Evolutionary conservation across 2,888 invertebrate species (phyloP), one percentile per base, ranked within the genome.

Genomic region (Aethes cnicana): DNA sequence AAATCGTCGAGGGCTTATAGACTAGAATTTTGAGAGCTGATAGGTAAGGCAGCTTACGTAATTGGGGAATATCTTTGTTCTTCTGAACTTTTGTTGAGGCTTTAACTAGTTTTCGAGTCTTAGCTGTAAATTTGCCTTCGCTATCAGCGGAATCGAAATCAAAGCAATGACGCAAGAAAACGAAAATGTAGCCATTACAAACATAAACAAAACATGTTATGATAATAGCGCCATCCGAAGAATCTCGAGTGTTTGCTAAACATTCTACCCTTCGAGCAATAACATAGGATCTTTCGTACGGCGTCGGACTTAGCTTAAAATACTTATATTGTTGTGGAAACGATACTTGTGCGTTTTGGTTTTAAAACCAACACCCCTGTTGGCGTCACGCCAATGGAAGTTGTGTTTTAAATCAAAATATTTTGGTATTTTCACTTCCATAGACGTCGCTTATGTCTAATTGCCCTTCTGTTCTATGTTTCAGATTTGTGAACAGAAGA

Each of bases 351-450:
- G 73, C 77, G 82, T 81, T 82, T n/a, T 81, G 79, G 81, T 81
- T 81, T 77, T 72, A 70, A 64, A 87, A 87, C 88, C 89, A 88
- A 89, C 88, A 89, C 89, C 89, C 89, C 89, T 86, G 64, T 74
- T 87, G 89, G 89, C 89, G 84, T 84, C 74, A 74, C 81, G 89
- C 78, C 84, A 80, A 71, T 87, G 83, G 85, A 88, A 87, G 86
- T 78, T 84, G 78, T 74, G 73, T 68, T 68, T 67, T 67, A 64
- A 66, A 69, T 55, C 62, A 68, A 71, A 49, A 54, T 55, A 58
- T 58, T 64, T 64, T 25, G 36, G 18, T 25, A 48, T 30, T 25
- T 64, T 83, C 83, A 77, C 88, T 88, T 86, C 87, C 87, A 88
- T 80, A 74, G 76, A 73, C 89, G 74, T 61, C 59, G 66, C 84